Evolutionary conservation across 2,113 vertebrate species (phyloP).

Genomic region (Oreochromis spilurus): DNA sequence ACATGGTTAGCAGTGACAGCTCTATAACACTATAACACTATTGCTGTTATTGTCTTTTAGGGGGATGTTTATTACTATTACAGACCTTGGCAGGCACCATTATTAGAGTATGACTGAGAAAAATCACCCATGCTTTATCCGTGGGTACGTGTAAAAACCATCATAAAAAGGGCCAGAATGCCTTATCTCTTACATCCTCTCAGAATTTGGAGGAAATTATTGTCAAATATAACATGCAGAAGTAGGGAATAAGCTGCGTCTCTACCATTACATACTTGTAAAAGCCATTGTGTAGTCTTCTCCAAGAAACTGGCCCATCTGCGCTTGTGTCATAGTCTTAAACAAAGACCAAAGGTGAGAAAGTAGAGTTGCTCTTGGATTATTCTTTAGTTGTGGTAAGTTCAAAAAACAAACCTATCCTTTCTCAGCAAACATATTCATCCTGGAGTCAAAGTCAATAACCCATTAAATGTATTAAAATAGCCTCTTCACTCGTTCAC

Average conservation of each 20-base stretch:
- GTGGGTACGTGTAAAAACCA: background rate
- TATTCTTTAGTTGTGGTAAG: constrained; percentile 52
- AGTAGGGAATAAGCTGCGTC: background rate
- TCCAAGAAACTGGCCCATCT: background rate
- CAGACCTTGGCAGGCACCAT: background rate
- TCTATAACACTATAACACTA: background rate
- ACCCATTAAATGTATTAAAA: constrained; percentile 71
- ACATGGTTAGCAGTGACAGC: background rate
- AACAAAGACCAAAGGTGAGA: constrained; percentile 25
- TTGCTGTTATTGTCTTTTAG: background rate
- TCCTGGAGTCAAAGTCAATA: constrained; percentile 73
- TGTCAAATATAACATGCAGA: background rate
- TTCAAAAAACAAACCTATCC: constrained; percentile 16
- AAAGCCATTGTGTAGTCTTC: background rate
- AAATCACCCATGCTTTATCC: background rate
- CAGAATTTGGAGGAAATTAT: background rate
- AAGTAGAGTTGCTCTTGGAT: constrained; percentile 46
- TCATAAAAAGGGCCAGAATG: background rate
- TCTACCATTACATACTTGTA: background rate
- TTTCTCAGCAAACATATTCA: constrained; percentile 50
- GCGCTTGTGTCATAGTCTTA: constrained; percentile 23
- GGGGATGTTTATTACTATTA: background rate
- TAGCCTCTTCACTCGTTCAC: constrained; percentile 42
- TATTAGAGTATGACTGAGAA: background rate
- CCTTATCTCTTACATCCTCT: background rate